Evolutionary conservation across 2,888 invertebrate species (phyloP), one percentile per base, ranked within the genome.

Genomic region (Pristionchus exspectatus): DNA sequence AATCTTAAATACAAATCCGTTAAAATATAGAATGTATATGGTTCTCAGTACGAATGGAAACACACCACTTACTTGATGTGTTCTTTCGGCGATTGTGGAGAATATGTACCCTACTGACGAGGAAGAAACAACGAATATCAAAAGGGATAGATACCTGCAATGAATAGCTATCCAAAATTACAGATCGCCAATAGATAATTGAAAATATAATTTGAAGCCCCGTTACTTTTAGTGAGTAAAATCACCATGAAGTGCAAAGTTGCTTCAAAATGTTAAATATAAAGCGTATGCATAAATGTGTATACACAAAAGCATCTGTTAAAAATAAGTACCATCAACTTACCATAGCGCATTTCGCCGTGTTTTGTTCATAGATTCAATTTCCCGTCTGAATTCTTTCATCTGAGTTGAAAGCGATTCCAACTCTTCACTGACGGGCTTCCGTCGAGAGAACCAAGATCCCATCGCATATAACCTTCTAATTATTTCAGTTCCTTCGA

Each of bases 371-470:
- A 89, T 89, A 18, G 27, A 33, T 30, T 89, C 89, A 66, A 89
- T 89, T 30, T 89, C 89, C 27, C 83, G 24, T 44, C 89, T 77
- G 66, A 89, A 89, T 18, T 89, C 81, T 38, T 89, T 89, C 89
- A 83, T 66, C 74, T 88, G 87, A 9, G 56, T 33, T 21, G 87
- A 88, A 14, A 88, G 87, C 12, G 87, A 30, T n/a, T 88, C 87
- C 87, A 88, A 56, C 50, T 89, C 89, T 44, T 89, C 89, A 63
- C 89, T 83, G 63, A 69, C 89, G 38, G 89, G 81, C n/a, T 66
- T 81, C 83, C 54, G 38, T 63, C 83, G 59, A 54, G 72, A 69
- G 44, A 89, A 66, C 81, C 59, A 83, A 63, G 89, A 38, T 38
- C 89, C 89, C 89, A 89, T 89, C 83, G 81, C 81, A 81, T 81